Evolutionary conservation across 1,140 invertebrate genomes (phyloP).

Genomic region (Diorhabda sublineata): DNA sequence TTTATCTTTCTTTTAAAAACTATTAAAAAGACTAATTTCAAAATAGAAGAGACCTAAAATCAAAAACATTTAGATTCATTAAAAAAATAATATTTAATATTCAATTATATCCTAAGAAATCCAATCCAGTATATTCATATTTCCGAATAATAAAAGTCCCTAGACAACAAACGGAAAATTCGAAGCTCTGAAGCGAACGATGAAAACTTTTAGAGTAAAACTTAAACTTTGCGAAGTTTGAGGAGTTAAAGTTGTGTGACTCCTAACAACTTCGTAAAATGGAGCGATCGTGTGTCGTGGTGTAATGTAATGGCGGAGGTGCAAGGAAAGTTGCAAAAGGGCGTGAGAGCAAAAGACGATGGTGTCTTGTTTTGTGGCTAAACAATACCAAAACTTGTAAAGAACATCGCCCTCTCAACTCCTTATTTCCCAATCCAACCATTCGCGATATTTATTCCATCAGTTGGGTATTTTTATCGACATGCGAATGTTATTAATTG

Average conservation of each 20-base stretch:
- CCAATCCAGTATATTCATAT: neutral
- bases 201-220: neutral
- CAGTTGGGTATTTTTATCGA: too few species aligned
- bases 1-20: too few species aligned
- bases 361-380: slow-evolving; percentile 35
- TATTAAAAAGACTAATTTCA: too few species aligned
- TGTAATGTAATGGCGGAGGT: slow-evolving; percentile 25
- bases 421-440: slow-evolving; percentile 4
- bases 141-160: neutral
- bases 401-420: slow-evolving; percentile 33
- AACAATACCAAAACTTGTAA: slow-evolving; percentile 34
- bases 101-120: too few species aligned
- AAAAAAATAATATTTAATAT: too few species aligned
- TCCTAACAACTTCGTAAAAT: neutral
- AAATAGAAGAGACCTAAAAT: too few species aligned
- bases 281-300: slow-evolving; percentile 2
- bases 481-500: too few species aligned
- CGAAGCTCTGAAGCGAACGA: neutral
- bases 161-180: neutral
- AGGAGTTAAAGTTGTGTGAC: slow-evolving; percentile 2
- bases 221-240: neutral
- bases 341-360: slow-evolving; percentile 24
- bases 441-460: neutral
- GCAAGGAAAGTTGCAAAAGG: slow-evolving; percentile 21
- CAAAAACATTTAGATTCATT: too few species aligned